Conservation (phyloP, 2,888 invertebrate genomes). For the Chymomyza caudatula region DNA sequence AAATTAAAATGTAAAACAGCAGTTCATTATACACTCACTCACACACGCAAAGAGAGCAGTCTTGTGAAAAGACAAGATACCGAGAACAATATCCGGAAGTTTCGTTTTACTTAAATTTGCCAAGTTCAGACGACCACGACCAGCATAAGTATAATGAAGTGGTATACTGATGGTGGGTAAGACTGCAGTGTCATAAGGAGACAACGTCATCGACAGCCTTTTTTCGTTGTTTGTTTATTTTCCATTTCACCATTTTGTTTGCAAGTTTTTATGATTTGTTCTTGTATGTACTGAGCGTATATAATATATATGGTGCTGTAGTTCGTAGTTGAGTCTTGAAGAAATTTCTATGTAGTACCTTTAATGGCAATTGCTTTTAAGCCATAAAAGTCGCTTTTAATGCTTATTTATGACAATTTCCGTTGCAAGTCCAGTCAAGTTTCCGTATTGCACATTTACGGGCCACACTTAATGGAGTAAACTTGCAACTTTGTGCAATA, state of each 20-base stretch:
- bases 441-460: not conserved
- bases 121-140: no score
- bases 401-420: conserved; percentile 12
- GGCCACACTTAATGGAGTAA: no score
- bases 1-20: conserved; percentile 71
- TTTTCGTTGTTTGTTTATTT: not conserved
- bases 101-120: not conserved
- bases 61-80: no score
- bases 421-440: not conserved
- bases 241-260: not conserved
- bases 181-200: no score
- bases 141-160: no score
- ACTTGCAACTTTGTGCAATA: not conserved
- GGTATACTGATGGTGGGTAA: no score
- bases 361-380: conserved; percentile 8
- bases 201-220: not conserved
- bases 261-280: conserved; percentile 30
- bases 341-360: conserved; percentile 18
- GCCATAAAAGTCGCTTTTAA: not conserved
- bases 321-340: conserved; percentile 29
- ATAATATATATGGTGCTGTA: not conserved
- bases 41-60: not conserved
- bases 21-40: conserved; percentile 58
- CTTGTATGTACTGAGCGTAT: not conserved
- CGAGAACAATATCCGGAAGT: not conserved